Percentiles rank a stretch among this genome's conserved stretches.
phyloP scores from a whole-genome alignment of 1,140 invertebrate genomes.

The Lucilia cuprina region DNA sequence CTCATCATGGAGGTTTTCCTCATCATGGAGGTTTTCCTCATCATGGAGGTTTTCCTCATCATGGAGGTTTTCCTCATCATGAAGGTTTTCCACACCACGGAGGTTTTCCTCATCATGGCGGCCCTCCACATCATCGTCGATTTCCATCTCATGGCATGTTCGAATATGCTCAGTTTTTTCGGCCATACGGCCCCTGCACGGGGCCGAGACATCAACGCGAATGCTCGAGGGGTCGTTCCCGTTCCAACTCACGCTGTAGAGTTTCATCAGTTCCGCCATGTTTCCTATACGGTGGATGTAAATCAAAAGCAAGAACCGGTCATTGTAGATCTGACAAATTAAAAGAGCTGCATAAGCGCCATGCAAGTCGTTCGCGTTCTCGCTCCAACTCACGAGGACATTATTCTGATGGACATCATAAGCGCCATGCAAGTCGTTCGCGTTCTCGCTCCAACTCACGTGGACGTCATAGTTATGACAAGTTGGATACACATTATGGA shows the following conservation, averaged over 20 bases:
- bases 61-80: neutral
- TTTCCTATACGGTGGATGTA: neutral
- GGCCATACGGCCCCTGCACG: neutral
- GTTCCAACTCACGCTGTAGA: neutral
- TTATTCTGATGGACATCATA: neutral
- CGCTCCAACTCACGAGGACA: conserved; percentile 25
- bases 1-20: neutral
- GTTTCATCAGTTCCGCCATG: neutral
- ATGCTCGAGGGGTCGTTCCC: neutral
- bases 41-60: neutral
- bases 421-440: neutral
- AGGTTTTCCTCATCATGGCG: conserved; percentile 1
- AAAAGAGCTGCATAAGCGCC: neutral
- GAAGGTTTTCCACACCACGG: neutral
- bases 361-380: conserved; percentile 26
- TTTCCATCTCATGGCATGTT: neutral
- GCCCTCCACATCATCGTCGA: neutral
- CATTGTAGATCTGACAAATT: neutral
- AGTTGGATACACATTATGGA: neutral
- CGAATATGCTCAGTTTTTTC: neutral
- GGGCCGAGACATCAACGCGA: neutral
- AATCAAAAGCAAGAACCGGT: neutral
- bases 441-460: conserved; percentile 31
- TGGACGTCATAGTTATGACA: neutral
- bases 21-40: neutral